Conservation (phyloP, 1,140 invertebrate species). For the Bactericera cockerelli region DNA sequence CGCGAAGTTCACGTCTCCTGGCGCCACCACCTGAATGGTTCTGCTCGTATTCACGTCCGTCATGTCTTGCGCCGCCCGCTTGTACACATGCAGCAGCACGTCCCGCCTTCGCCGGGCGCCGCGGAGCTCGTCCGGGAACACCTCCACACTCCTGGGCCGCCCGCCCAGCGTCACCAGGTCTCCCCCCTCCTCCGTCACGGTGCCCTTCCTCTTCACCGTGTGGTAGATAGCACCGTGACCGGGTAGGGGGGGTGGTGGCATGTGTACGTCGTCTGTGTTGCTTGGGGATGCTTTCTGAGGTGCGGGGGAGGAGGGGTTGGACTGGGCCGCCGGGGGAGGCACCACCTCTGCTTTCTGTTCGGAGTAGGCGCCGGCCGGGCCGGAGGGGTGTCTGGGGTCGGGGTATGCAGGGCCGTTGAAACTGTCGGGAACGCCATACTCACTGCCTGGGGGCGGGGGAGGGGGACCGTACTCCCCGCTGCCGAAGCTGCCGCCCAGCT, state of each 20-base stretch:
- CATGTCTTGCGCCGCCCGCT: conserved; percentile 76
- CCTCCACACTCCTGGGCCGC: conserved; percentile 61
- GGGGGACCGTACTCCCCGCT: conserved; percentile 50
- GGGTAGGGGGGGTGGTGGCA: conserved; percentile 62
- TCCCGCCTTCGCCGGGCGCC: conserved; percentile 42
- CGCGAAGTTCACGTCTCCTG: conserved; percentile 84
- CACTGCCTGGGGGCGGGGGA: conserved; percentile 35
- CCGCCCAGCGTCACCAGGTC: conserved; percentile 67
- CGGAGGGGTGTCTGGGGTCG: conserved; percentile 65
- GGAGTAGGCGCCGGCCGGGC: conserved; percentile 59
- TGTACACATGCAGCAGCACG: conserved; percentile 56
- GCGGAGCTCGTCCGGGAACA: conserved; percentile 45
- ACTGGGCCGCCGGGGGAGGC: conserved; percentile 43
- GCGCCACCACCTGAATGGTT: conserved; percentile 81
- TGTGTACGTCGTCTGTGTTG: conserved; percentile 35
- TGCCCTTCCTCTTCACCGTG: conserved; percentile 67
- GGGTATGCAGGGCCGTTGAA: conserved; percentile 24
- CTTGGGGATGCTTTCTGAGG: conserved; percentile 29
- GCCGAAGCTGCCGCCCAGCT: conserved; percentile 30
- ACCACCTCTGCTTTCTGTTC: conserved; percentile 65
- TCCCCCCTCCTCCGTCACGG: conserved; percentile 40
- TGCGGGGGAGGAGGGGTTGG: conserved; percentile 40
- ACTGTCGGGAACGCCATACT: conserved; percentile 40
- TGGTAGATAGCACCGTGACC: conserved; percentile 54
- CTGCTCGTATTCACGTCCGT: conserved; percentile 82